Conservation (phyloP, 2,888 invertebrate genomes). For the Acrobasis repandana region DNA sequence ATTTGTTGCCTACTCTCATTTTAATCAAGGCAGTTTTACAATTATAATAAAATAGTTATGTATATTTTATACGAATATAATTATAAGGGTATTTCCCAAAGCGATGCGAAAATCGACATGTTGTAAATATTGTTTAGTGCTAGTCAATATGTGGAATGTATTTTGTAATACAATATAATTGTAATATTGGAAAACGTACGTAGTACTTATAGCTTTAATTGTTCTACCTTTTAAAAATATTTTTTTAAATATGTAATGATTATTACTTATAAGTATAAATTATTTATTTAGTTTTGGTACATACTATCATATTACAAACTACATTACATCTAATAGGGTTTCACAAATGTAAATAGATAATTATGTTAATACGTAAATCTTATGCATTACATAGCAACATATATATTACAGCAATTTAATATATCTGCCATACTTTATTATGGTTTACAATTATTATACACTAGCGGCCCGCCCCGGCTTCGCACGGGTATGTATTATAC, state of each 20-base stretch:
- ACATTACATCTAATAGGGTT: neutral
- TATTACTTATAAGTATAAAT: too few relatives aligned
- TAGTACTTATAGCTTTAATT: constrained; percentile 39
- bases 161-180: too few relatives aligned
- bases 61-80: constrained; percentile 7
- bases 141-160: constrained; percentile 54
- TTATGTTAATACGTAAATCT: neutral
- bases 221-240: constrained; percentile 6
- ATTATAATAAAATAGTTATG: neutral
- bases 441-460: too few relatives aligned
- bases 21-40: too few relatives aligned
- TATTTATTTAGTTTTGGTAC: too few relatives aligned
- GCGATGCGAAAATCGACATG: constrained; percentile 37
- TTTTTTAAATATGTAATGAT: too few relatives aligned
- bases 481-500: too few relatives aligned
- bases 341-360: neutral
- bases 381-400: neutral
- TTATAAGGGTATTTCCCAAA: constrained; percentile 32
- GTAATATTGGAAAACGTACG: constrained; percentile 31
- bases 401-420: neutral
- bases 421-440: constrained; percentile 4
- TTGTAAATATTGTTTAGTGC: constrained; percentile 45
- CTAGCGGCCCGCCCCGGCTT: too few relatives aligned
- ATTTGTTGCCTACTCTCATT: too few relatives aligned
- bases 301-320: neutral